phyloP scores from a whole-genome alignment of 2,888 invertebrate species.

The Hirtodrosophila cameraria region DNA sequence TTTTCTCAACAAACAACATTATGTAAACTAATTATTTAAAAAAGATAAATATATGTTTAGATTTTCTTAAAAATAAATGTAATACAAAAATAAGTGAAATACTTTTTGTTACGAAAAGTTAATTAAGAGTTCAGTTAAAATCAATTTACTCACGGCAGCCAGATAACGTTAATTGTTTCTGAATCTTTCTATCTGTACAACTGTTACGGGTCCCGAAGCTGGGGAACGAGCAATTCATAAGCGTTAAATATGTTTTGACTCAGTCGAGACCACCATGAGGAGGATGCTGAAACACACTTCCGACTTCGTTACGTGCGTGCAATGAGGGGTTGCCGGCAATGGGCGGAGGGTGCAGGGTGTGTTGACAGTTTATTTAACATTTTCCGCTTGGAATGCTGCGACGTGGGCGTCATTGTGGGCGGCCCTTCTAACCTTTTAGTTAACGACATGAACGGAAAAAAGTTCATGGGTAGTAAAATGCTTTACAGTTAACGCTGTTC shows the following conservation, averaged over 20 bases:
- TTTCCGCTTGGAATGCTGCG: slow-evolving; percentile 39
- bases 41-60: slow-evolving; percentile 61
- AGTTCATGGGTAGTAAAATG: slow-evolving; percentile 49
- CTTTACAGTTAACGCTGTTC: slow-evolving; percentile 45
- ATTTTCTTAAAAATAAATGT: slow-evolving; percentile 76
- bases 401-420: slow-evolving; percentile 47
- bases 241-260: slow-evolving; percentile 75
- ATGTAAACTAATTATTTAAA: slow-evolving; percentile 71
- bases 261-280: slow-evolving; percentile 30
- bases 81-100: slow-evolving; percentile 47
- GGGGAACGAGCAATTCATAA: slow-evolving; percentile 38
- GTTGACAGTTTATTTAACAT: slow-evolving; percentile 54
- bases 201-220: not conserved
- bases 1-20: slow-evolving; percentile 40
- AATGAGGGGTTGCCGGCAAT: slow-evolving; percentile 6
- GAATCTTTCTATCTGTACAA: slow-evolving; percentile 5
- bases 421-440: slow-evolving; percentile 57
- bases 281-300: slow-evolving; percentile 39
- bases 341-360: slow-evolving; percentile 13
- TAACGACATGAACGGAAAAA: slow-evolving; percentile 61
- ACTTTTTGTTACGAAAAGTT: not conserved
- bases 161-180: slow-evolving; percentile 21
- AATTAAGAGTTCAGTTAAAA: slow-evolving; percentile 64
- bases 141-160: slow-evolving; percentile 56
- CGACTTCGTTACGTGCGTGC: not conserved